Base-by-base conservation (phyloP, 2,888 invertebrate genomes). In the Terebella lapidaria region DNA sequence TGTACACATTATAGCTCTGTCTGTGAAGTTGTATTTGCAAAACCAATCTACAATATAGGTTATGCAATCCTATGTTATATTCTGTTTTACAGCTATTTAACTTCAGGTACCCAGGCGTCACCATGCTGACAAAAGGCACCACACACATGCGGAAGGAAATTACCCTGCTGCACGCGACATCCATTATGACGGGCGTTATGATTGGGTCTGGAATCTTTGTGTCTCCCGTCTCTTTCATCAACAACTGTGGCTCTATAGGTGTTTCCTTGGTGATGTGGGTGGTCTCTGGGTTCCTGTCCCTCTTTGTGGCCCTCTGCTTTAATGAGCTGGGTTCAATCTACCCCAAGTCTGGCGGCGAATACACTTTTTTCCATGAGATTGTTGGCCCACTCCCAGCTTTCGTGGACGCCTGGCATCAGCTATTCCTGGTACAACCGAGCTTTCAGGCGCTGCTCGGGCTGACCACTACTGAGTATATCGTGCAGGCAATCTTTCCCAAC, bases 261-360 rank as follows among this genome's bases (percentile, higher is more conserved):
- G 70, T 91, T 80, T 90, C 93, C 1, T 84, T 94, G 55, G 86
- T 92, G 55, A 88, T 95, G 59, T 95, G 95, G 95, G 85, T 90
- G 27, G 83, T 90, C 54, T 92, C 91, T 1, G 95, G 95, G 22
- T 75, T 91, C 45, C 84, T 76, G 59, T 92, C 71, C 22, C 69
- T 89, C 56, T 81, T 92, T 59, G 93, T 93, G n/a, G 92, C 93
- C 0, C 84, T 92, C 3, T 92, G 92, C 77, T 93, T 91, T 77
- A 92, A 92, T 1, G 94, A 94, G 81, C 84, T 94, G 60, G 94
- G 94, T 24, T 92, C 92, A 0, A 89, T 89, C 45, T 90, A 94
- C 68, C 89, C 89, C 0, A 72, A 90, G 49, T 75, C 78, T 2
- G 79, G 78, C 0, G 79, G 78, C 10, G 78, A 78, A 60, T 79